Base-by-base conservation (phyloP, 2,113 vertebrate genomes). In the Mobula hypostoma region DNA sequence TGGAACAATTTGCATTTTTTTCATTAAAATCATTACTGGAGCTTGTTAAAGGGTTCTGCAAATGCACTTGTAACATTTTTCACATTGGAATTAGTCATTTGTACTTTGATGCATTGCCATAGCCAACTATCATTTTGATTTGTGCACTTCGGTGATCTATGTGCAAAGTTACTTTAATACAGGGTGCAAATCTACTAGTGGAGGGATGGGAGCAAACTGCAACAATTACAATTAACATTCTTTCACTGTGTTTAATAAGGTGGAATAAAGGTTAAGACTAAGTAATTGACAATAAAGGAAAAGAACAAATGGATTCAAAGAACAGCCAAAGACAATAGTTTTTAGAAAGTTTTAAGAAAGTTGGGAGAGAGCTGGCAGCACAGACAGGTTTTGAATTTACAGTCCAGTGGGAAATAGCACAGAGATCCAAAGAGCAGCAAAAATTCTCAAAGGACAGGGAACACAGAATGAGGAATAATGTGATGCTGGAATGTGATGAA, bases 1-100 rank as follows among this genome's bases (percentile, higher is more conserved):
- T 66, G 61, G 61, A 32, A 32, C 58, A 66, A 66, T 90, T 90
- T 66, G 61, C 85, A 90, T 66, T 90, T 66, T 83, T 90, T 63
- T 90, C 85, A 66, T 90, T 90, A 32, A 66, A 66, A 90, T 90
- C 61, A 66, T 90, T 66, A 90, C 77, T 79, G 77, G n/a, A 79
- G 61, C 85, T 90, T 66, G 85, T 90, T 66, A 90, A 90, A 90
- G 29, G 6, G 14, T 66, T 90, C 85, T 61, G 83, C 83, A 61
- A 61, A 61, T 58, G 85, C 83, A 90, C 61, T 90, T 90, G 56
- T 63, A 32, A 90, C 61, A 87, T 87, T 87, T 87, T 87, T 27
- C 83, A 87, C 83, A 87, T 58, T 61, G 83, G 48, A 61, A 58
- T 61, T 87, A 29, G 56, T 29, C 83, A 83, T 58, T 83, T 83